Evolutionary conservation across 2,113 vertebrate species (phyloP).

Genomic region (Vanacampus margaritifer): DNA sequence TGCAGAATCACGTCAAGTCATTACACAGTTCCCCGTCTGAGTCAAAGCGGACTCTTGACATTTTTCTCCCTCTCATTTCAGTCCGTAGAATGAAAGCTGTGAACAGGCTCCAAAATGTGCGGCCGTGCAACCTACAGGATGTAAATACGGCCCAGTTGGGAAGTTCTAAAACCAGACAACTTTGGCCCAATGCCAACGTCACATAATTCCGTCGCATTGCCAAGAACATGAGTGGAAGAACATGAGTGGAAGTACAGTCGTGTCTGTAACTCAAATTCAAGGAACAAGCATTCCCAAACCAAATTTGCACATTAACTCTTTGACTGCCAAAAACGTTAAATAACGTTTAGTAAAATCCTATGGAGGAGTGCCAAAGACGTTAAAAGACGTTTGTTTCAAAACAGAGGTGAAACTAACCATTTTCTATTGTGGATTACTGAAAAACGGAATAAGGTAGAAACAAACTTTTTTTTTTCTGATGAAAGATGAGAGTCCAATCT

Average conservation of each 20-base stretch:
- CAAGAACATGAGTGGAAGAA: background rate
- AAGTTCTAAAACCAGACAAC: background rate
- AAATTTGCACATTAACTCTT: slow-evolving; percentile 43
- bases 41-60: slow-evolving; percentile 30
- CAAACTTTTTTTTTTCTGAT: too few species aligned
- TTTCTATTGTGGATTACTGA: too few species aligned
- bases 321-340: too few species aligned
- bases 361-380: too few species aligned
- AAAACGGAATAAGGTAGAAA: too few species aligned
- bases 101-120: background rate
- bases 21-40: slow-evolving; percentile 23
- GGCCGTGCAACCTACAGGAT: background rate
- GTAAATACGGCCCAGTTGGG: background rate
- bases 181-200: background rate
- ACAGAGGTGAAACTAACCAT: too few species aligned
- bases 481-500: too few species aligned
- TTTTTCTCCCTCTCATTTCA: slow-evolving; percentile 11
- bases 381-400: too few species aligned
- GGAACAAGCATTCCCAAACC: slow-evolving; percentile 11
- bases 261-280: background rate
- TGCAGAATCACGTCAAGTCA: slow-evolving; percentile 27
- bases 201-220: background rate
- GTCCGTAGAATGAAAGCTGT: background rate
- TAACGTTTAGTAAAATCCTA: too few species aligned
- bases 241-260: background rate